Conservation (phyloP, 2,888 invertebrate genomes). For the Plagiodera versicolora region DNA sequence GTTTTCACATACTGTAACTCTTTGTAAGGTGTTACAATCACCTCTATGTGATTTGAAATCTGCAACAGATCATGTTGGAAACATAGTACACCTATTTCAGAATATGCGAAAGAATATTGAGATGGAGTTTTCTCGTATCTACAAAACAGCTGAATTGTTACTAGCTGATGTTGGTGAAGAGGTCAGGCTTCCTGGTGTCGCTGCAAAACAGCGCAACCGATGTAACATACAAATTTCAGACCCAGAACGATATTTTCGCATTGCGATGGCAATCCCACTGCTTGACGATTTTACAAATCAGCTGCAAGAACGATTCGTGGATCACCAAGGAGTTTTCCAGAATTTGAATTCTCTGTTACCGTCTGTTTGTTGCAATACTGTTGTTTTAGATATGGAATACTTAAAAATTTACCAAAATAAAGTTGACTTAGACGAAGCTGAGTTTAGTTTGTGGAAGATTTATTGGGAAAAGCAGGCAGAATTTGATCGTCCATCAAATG, state of each 20-base stretch:
- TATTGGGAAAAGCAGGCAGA: background rate
- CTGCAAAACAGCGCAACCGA: background rate
- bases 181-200: background rate
- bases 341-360: background rate
- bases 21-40: background rate
- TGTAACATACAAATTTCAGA: background rate
- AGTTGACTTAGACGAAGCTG: background rate
- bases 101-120: background rate
- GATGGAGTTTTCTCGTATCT: background rate
- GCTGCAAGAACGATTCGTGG: background rate
- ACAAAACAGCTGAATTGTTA: background rate
- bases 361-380: conserved; percentile 7
- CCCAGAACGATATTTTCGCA: conserved; percentile 6
- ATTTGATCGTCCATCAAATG: background rate
- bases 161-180: conserved; percentile 2
- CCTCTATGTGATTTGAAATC: background rate
- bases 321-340: background rate
- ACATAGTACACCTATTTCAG: background rate
- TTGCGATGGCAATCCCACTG: background rate
- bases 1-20: background rate
- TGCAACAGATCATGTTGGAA: conserved; percentile 2
- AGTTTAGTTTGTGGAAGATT: conserved; percentile 7
- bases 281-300: conserved; percentile 1
- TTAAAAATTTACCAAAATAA: background rate
- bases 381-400: conserved; percentile 1